Evolutionary conservation across 2,797 vertebrate genomes (phyloP).

Genomic region (Catostomus latipinnis): DNA sequence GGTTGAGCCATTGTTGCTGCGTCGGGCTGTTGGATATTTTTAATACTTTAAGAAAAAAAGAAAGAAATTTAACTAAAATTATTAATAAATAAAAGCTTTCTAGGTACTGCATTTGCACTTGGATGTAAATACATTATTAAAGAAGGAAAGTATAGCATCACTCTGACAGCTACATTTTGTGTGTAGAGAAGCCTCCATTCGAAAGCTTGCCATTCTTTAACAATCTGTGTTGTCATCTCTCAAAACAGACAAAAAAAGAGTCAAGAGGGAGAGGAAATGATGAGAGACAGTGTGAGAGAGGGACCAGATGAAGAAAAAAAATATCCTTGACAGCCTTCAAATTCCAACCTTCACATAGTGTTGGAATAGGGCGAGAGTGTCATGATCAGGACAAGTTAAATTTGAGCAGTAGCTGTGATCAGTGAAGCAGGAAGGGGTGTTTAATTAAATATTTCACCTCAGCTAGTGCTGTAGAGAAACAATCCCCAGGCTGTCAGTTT

Average conservation of each 20-base stretch:
- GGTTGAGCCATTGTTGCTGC: no score
- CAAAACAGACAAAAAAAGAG: constrained; percentile 20
- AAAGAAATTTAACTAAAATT: no score
- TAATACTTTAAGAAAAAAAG: no score
- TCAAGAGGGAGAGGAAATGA: not conserved
- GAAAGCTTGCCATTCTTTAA: constrained; percentile 22
- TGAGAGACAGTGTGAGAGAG: constrained; percentile 21
- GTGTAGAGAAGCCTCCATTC: not conserved
- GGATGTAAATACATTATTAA: no score
- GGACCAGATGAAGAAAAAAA: constrained; percentile 47
- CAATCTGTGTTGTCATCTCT: constrained; percentile 37
- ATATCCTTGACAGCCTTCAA: constrained; percentile 60
- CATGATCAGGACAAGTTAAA: constrained; percentile 65
- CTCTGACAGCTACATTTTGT: no score
- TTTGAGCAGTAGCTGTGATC: constrained; percentile 75
- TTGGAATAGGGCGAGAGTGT: constrained; percentile 56
- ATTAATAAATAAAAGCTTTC: no score
- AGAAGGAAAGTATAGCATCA: no score
- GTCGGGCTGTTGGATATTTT: no score
- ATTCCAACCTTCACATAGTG: constrained; percentile 55
- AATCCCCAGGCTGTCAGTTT: constrained; percentile 65
- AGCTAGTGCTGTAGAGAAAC: constrained; percentile 62
- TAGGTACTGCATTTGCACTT: no score
- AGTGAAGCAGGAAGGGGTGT: constrained; percentile 71
- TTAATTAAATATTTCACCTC: constrained; percentile 80